Base-by-base conservation (phyloP, 2,797 vertebrate species). In the Pantherophis vulpinus region DNA sequence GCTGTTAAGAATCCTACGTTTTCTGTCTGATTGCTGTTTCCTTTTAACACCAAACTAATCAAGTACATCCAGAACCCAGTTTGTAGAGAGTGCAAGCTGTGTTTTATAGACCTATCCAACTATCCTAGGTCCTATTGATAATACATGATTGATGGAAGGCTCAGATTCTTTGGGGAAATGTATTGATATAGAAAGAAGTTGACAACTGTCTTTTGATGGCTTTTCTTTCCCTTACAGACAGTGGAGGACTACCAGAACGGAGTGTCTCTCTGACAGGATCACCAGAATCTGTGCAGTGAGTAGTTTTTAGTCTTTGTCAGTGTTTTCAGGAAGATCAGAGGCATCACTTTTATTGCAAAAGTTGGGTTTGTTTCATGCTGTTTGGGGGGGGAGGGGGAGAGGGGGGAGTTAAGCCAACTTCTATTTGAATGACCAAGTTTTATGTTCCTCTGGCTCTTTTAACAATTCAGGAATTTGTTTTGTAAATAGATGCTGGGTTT, bases 261-360 rank as follows among this genome's bases (percentile, higher is more conserved):
- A 98, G 97, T 0, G 98, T 99, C n/a, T 99, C 99, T 93, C 96
- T 99, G 92, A 99, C 99, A 0, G 99, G 99, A 14, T 96, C 98
- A n/a, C 98, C 98, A 1, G 99, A 99, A 8, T 97, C 98, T 1
- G 98, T 98, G 61, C 97, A 98, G 98, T 98, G 98, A 98, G 99
- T 98, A 63, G 27, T 32, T 83, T 32, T 91, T 74, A n/a, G 23
- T 54, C 6, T 91, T 83, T 42, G 25, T 37, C 86, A 54, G 27
- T 59, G 11, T 32, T 32, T 25, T 51, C 27, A 23, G 23, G 23
- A 70, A 55, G 87, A 42, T 18, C 66, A 74, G 13, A 86, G 9
- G 11, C 42, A 59, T 18, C 37, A 0, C 42, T 59, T 47, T 83
- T 47, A 74, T n/a, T 79, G 91, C 47, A 66, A 37, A 91, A n/a